Evolutionary conservation across 2,113 vertebrate genomes (phyloP).

Genomic region (Sapayoa aenigma): DNA sequence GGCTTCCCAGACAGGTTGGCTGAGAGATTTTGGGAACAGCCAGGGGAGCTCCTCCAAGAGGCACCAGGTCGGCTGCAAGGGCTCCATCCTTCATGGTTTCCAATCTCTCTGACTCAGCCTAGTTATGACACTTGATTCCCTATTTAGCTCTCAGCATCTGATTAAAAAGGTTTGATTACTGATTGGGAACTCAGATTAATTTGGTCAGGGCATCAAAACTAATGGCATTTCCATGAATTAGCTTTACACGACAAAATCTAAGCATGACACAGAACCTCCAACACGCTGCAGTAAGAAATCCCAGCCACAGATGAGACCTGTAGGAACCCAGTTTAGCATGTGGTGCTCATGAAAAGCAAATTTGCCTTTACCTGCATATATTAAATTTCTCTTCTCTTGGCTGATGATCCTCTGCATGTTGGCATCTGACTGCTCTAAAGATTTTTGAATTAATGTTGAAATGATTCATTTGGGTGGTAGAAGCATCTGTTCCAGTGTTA

Average conservation of each 20-base stretch:
- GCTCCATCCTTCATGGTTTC: rapidly evolving
- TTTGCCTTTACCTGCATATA: neutral
- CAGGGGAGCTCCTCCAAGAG: rapidly evolving
- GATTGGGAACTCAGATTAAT: neutral
- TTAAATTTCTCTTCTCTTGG: neutral
- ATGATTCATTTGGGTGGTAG: constrained; percentile 25
- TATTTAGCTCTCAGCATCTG: neutral
- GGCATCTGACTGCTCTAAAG: constrained; percentile 33
- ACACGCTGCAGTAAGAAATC: neutral
- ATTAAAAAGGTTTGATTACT: neutral
- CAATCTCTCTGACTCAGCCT: neutral
- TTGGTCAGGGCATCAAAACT: neutral
- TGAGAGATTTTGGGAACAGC: neutral
- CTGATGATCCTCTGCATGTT: neutral
- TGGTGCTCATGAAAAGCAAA: neutral
- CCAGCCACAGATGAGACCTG: neutral
- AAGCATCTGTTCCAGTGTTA: constrained; percentile 29
- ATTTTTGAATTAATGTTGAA: constrained; percentile 44
- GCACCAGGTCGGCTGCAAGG: neutral
- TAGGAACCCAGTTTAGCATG: neutral
- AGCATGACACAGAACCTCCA: neutral
- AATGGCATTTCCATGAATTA: neutral
- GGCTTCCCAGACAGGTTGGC: rapidly evolving
- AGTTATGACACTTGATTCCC: neutral
- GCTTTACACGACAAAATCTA: neutral